Base-by-base conservation (phyloP, 1,140 invertebrate species). In the Neodiprion fabricii region DNA sequence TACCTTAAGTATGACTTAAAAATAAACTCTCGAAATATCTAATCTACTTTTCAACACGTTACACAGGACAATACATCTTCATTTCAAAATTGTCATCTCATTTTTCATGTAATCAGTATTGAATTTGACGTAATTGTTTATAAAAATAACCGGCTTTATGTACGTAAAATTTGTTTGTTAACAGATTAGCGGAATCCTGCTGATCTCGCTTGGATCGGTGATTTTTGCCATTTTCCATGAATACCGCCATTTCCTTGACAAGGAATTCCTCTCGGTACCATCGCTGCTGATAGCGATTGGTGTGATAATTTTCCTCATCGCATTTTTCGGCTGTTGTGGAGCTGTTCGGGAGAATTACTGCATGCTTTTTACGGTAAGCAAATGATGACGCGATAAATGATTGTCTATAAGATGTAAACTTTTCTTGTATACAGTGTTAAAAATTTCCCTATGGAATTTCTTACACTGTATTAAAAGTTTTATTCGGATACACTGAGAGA, bases 251-350 rank as follows among this genome's bases (percentile, higher is more conserved):
- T 92, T 95, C 80, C 85, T 94, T 70, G 90, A 91, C 77, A 81
- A 88, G 10, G 88, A 89, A 76, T 90, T 91, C 78, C 85, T 90
- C 71, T 90, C 91, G 0, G 91, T 94, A 40, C 94, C 95, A 14
- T 92, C 93, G 21, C 91, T 97, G 67, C 89, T 96, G 66, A 95
- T 97, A 71, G 92, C 94, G 9, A 92, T 95, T 48, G 96, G 96
- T 9, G 83, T 91, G 2, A 92, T 96, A 61, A 92, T 96, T 67
- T 95, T 96, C 82, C 83, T 96, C 71, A 94, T 96, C 53, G 91
- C 95, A 0, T 96, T 96, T 86, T 93, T 96, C 77, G 96, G 96
- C 78, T 97, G 96, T 86, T 97, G 95, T 85, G 96, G 96, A 48
- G 95, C 95, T 1, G 89, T 94, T 49, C 93, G 91, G 82, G 95